A percentile compares a stretch with the other conserved stretches of the same genome.
phyloP scores from a whole-genome alignment of 2,888 invertebrate species.

The Euspilapteryx auroguttella region DNA sequence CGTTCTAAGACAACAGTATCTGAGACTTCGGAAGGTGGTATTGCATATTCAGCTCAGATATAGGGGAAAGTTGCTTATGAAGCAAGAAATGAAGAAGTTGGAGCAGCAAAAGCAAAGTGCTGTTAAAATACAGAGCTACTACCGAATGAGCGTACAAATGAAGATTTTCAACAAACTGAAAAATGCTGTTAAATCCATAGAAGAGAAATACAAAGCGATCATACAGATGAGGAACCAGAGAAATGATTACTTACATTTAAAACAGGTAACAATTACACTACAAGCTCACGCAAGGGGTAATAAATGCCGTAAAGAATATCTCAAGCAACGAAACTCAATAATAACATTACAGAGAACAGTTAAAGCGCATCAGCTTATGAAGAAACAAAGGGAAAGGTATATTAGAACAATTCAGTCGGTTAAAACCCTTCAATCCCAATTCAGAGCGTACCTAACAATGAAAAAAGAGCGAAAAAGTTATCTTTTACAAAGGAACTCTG shows the following conservation, averaged over 20 bases:
- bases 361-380: slow-evolving; percentile 36
- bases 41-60: slow-evolving; percentile 32
- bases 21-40: slow-evolving; percentile 18
- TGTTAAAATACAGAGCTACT: slow-evolving; percentile 41
- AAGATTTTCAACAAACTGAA: slow-evolving; percentile 18
- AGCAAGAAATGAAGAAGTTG: slow-evolving; percentile 19
- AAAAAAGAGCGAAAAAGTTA: slow-evolving; percentile 18
- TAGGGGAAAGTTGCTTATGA: slow-evolving; percentile 33
- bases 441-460: slow-evolving; percentile 31
- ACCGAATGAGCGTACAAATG: slow-evolving; percentile 25
- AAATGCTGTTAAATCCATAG: slow-evolving; percentile 18
- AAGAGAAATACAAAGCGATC: slow-evolving; percentile 23
- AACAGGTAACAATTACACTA: slow-evolving; percentile 25
- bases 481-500: slow-evolving; percentile 17
- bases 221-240: slow-evolving; percentile 26
- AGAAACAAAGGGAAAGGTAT: slow-evolving; percentile 26
- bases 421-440: slow-evolving; percentile 45
- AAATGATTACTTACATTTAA: slow-evolving; percentile 21
- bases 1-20: slow-evolving; percentile 19
- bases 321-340: slow-evolving; percentile 19
- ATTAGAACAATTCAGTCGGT: slow-evolving; percentile 27
- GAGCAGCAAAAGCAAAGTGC: slow-evolving; percentile 16
- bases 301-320: slow-evolving; percentile 30
- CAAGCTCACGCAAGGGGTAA: slow-evolving; percentile 50
- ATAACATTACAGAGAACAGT: slow-evolving; percentile 51